Base-by-base conservation (phyloP, 2,888 invertebrate genomes). In the Hipparchia sbordonii region DNA sequence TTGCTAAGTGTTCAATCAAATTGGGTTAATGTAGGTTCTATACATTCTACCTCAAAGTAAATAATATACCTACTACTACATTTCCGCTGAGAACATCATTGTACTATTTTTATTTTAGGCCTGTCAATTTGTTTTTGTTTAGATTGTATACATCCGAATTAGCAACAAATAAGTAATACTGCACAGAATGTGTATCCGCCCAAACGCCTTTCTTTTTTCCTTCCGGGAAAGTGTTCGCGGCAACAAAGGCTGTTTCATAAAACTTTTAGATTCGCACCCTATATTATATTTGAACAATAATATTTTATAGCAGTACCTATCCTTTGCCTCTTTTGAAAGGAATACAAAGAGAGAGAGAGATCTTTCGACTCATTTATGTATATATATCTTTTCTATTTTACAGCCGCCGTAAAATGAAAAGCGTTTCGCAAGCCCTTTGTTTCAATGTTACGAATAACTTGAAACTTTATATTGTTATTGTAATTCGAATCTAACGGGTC, bases 331-430 rank as follows among this genome's bases (percentile, higher is more conserved):
- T 46, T 70, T 70, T 56, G 72, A 60, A 69, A 66, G 65, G 54
- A 52, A 60, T 74, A 72, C 66, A 72, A 74, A 72, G 72, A 13
- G 57, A 72, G 70, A 13, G n/a, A n/a, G n/a, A n/a, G n/a, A 72
- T 66, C 69, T 60, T 71, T 69, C 65, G 60, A 61, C 63, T 51
- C 62, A 23, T 66, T 61, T 74, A 51, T 66, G 39, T 39, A 4
- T 39, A 2, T n/a, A 23, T 23, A 66, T 56, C 45, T 67, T 68
- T 62, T 67, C 70, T 71, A 45, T 73, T 73, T 77, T 74, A 77
- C 73, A 67, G 70, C 67, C 54, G 68, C 57, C 71, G 69, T 74
- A 72, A 72, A 63, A 74, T 67, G n/a, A n/a, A 66, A 67, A 67
- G 45, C 56, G 45, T 46, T 67, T 52, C 56, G 57, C 54, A 13